Conservation (phyloP, 2,888 invertebrate genomes). For the Congeria kusceri region DNA sequence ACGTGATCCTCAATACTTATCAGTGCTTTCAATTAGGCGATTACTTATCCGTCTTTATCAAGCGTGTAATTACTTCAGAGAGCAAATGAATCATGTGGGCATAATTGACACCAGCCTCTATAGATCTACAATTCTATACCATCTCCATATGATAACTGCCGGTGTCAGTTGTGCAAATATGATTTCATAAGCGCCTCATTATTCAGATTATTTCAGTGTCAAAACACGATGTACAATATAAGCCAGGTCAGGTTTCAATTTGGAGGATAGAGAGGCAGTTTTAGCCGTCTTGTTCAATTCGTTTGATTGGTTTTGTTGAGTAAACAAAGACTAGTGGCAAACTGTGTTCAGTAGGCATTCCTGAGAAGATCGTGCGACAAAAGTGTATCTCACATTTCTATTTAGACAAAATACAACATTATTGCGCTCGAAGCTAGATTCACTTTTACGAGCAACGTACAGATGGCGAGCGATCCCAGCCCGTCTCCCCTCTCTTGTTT, state of each 20-base stretch:
- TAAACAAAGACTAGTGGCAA: slow-evolving; percentile 55
- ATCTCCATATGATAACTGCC: slow-evolving; percentile 13
- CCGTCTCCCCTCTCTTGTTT: slow-evolving; percentile 49
- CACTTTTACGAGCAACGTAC: slow-evolving; percentile 27
- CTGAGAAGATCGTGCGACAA: no score
- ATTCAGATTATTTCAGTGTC: slow-evolving; percentile 24
- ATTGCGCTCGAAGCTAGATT: no score
- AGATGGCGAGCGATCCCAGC: slow-evolving; percentile 50
- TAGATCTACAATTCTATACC: slow-evolving; percentile 11
- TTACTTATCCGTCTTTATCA: slow-evolving; percentile 18
- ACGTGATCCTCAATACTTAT: neutral
- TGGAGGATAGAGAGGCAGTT: slow-evolving; percentile 35
- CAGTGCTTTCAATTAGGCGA: slow-evolving; percentile 14
- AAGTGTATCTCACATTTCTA: no score
- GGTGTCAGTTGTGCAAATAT: slow-evolving; percentile 2
- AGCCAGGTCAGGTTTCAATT: slow-evolving; percentile 16
- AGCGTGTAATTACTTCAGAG: slow-evolving; percentile 34
- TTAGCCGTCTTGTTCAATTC: slow-evolving; percentile 46
- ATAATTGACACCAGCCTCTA: slow-evolving; percentile 15
- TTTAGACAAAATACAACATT: no score
- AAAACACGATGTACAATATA: slow-evolving; percentile 34
- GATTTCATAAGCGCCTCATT: slow-evolving; percentile 10
- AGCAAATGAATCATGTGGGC: slow-evolving; percentile 43
- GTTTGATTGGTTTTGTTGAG: slow-evolving; percentile 49
- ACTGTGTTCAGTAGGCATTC: no score